Conservation (phyloP, 53 echinoderm and acorn worm species). For the Patiria pectinifera region DNA sequence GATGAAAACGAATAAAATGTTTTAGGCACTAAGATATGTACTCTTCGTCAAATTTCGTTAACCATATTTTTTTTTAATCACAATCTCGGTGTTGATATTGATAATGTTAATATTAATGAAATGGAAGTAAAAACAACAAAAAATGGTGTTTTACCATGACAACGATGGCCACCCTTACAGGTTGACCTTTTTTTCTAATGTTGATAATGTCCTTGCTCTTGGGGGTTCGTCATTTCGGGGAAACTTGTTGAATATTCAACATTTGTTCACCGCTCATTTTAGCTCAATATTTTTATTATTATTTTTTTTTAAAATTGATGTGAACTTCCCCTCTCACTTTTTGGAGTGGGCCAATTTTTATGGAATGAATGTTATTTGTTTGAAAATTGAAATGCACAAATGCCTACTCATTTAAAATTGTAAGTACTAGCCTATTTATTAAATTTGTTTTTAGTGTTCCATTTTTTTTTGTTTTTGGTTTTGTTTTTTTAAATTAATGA, state of each 20-base stretch:
- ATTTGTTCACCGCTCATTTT: neutral
- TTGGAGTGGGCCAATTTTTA: constrained; percentile 49
- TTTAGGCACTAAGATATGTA: constrained; percentile 62
- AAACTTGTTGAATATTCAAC: neutral
- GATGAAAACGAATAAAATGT: neutral
- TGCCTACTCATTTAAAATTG: constrained; percentile 55
- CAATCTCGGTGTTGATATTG: constrained; percentile 46
- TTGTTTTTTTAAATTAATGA: constrained; percentile 11
- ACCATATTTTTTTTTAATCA: neutral
- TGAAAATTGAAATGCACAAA: constrained; percentile 58
- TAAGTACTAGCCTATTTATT: constrained; percentile 57
- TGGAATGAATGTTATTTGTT: constrained; percentile 55
- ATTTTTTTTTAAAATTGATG: neutral
- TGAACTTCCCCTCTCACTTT: constrained; percentile 2
- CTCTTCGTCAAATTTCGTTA: constrained; percentile 24
- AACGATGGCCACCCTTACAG: neutral
- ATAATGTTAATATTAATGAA: constrained; percentile 43
- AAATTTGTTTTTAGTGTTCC: constrained; percentile 41
- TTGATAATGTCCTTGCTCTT: neutral
- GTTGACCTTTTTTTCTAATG: neutral
- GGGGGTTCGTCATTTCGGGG: neutral
- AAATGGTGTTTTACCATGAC: neutral
- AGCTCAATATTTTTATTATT: neutral
- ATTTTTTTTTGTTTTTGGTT: neutral
- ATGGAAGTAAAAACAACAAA: neutral